Evolutionary conservation across 2,888 invertebrate species (phyloP).

Genomic region (Mesorhabditis spiculigera): DNA sequence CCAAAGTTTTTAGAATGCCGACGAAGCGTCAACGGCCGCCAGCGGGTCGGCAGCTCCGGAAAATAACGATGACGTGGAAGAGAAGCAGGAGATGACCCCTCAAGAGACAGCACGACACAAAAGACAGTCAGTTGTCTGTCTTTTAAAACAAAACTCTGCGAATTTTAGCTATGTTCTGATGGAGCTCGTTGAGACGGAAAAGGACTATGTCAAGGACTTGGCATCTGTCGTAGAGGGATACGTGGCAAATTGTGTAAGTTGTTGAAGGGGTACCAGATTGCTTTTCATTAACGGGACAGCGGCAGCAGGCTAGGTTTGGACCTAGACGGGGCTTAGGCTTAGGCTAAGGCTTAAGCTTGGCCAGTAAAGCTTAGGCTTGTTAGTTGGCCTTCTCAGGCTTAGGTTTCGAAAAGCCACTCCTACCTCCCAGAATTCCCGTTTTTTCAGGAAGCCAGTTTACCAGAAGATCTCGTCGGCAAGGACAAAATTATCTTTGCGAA

Average conservation of each 20-base stretch:
- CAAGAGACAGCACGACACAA: conserved; percentile 42
- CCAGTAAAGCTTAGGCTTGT: too few relatives aligned
- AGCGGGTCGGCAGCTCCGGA: background rate
- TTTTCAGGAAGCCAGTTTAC: conserved; percentile 65
- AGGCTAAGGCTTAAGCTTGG: conserved; percentile 46
- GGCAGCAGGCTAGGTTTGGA: too few relatives aligned
- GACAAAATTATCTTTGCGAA: conserved; percentile 97
- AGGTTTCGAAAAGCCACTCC: too few relatives aligned
- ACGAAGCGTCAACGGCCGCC: background rate
- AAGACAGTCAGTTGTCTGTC: conserved; percentile 26
- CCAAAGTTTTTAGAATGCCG: too few relatives aligned
- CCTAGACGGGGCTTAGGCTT: too few relatives aligned
- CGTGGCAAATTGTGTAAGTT: conserved; percentile 55
- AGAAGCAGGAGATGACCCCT: conserved; percentile 36
- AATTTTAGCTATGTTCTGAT: conserved; percentile 72
- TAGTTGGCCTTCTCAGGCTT: too few relatives aligned
- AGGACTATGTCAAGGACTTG: conserved; percentile 85
- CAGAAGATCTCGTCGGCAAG: conserved; percentile 70
- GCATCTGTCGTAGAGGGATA: conserved; percentile 76
- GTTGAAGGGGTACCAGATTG: conserved; percentile 32
- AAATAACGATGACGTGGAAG: conserved; percentile 7
- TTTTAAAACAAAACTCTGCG: conserved; percentile 2
- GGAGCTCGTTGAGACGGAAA: conserved; percentile 87
- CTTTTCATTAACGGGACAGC: too few relatives aligned
- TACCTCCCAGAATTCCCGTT: too few relatives aligned